Conservation (phyloP, 2,113 vertebrate species). For the Melanostigma gelatinosum region DNA sequence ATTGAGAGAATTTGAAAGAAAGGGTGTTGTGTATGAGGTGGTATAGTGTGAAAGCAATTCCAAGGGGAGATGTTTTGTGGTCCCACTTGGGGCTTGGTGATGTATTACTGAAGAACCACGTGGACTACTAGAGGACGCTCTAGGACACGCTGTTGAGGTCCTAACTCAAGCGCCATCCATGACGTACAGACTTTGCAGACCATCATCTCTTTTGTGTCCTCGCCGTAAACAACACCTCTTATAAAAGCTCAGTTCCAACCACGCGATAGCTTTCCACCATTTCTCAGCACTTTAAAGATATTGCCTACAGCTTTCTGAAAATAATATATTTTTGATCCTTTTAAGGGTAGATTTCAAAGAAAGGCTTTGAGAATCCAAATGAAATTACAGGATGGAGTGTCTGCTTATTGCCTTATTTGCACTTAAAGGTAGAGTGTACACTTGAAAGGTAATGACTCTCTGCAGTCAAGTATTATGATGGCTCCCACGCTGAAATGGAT, state of each 20-base stretch:
- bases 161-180: constrained; percentile 2
- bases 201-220: constrained; percentile 27
- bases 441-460: constrained; percentile 77
- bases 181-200: constrained; percentile 33
- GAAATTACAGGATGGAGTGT: constrained; percentile 70
- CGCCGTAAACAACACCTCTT: constrained; percentile 11
- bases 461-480: constrained; percentile 62
- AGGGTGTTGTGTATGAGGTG: constrained; percentile 58
- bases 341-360: constrained; percentile 68
- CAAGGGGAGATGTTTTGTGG: constrained; percentile 58
- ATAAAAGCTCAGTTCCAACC: constrained; percentile 32
- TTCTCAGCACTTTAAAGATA: constrained; percentile 42
- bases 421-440: constrained; percentile 74
- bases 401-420: constrained; percentile 74
- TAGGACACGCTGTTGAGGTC: constrained; percentile 36
- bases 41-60: constrained; percentile 55
- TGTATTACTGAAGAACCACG: constrained; percentile 33
- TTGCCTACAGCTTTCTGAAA: constrained; percentile 51
- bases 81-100: constrained; percentile 50
- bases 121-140: constrained; percentile 47
- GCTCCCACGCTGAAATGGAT: constrained; percentile 72
- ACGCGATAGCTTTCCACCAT: constrained; percentile 14
- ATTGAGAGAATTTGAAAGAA: constrained; percentile 77
- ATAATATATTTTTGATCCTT: constrained; percentile 55
- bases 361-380: constrained; percentile 64